Conservation (phyloP, 1,140 invertebrate genomes). For the Psix sp. region DNA sequence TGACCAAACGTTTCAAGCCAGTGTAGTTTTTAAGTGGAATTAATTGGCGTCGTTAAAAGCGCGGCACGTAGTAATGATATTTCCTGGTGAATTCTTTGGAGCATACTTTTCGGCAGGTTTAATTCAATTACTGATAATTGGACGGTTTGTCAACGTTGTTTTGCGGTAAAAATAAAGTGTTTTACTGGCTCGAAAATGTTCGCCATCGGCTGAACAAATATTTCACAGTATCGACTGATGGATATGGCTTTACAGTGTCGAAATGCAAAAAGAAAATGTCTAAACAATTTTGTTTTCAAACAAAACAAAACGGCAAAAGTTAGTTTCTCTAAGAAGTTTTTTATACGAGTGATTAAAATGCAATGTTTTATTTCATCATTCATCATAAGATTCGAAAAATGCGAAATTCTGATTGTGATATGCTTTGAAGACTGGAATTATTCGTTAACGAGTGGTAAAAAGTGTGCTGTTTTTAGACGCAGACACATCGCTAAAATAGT, state of each 20-base stretch:
- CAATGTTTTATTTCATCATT: slow-evolving; percentile 5
- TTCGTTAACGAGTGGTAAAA: slow-evolving; percentile 16
- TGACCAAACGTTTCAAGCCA: slow-evolving; percentile 3
- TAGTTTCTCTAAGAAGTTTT: too few species aligned
- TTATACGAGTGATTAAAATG: too few species aligned
- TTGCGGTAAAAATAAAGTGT: slow-evolving; percentile 18
- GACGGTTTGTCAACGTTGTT: slow-evolving; percentile 33
- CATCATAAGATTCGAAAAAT: neutral
- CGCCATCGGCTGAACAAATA: neutral
- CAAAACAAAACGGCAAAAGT: too few species aligned
- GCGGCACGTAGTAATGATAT: slow-evolving; percentile 34
- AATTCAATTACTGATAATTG: slow-evolving; percentile 55
- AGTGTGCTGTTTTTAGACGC: slow-evolving; percentile 6
- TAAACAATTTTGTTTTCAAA: too few species aligned
- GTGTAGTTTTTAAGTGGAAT: slow-evolving; percentile 31
- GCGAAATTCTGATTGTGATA: slow-evolving; percentile 3
- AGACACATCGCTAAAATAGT: slow-evolving; percentile 19
- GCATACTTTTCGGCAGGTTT: slow-evolving; percentile 24
- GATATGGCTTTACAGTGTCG: too few species aligned
- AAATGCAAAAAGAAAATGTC: too few species aligned
- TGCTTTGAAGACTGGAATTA: neutral
- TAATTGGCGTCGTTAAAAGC: slow-evolving; percentile 48
- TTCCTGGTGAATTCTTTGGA: slow-evolving; percentile 28
- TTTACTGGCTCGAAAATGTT: neutral
- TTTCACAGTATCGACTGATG: too few species aligned